phyloP scores from a whole-genome alignment of 2,888 invertebrate genomes.

The Hermaeophaga mercurialis region DNA sequence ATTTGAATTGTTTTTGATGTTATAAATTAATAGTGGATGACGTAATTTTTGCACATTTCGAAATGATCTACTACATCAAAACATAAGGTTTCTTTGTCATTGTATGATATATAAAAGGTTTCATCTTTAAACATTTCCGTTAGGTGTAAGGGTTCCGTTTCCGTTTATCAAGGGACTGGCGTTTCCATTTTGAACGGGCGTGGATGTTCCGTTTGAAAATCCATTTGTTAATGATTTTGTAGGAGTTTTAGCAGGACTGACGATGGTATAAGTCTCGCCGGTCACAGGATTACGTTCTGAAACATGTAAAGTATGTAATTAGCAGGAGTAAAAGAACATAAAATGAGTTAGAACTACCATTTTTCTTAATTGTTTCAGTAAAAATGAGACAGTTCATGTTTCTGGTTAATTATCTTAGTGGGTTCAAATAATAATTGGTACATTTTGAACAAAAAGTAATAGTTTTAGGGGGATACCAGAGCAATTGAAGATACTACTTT shows the following conservation, averaged over 20 bases:
- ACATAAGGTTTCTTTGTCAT: conserved; percentile 16
- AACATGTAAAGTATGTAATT: conserved; percentile 2
- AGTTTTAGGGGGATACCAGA: too few species aligned
- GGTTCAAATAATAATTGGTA: too few species aligned
- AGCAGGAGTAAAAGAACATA: background rate
- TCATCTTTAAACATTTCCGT: conserved; percentile 32
- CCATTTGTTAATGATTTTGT: conserved; percentile 51
- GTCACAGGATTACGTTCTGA: conserved; percentile 57
- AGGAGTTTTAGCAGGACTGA: conserved; percentile 50
- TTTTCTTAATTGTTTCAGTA: too few species aligned
- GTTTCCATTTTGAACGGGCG: conserved; percentile 42
- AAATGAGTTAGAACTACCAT: too few species aligned
- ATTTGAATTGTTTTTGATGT: too few species aligned
- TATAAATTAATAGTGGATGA: too few species aligned
- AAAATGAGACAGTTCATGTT: too few species aligned
- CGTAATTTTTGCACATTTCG: too few species aligned
- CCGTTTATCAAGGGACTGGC: conserved; percentile 32
- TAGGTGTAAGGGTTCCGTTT: conserved; percentile 29
- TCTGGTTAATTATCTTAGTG: too few species aligned
- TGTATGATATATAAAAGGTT: conserved; percentile 17
- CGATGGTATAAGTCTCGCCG: conserved; percentile 54
- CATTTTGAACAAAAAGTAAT: too few species aligned
- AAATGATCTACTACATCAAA: too few species aligned
- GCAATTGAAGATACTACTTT: too few species aligned
- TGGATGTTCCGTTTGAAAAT: conserved; percentile 46